phyloP scores from a whole-genome alignment of 2,113 vertebrate genomes.

The Elephas maximus region DNA sequence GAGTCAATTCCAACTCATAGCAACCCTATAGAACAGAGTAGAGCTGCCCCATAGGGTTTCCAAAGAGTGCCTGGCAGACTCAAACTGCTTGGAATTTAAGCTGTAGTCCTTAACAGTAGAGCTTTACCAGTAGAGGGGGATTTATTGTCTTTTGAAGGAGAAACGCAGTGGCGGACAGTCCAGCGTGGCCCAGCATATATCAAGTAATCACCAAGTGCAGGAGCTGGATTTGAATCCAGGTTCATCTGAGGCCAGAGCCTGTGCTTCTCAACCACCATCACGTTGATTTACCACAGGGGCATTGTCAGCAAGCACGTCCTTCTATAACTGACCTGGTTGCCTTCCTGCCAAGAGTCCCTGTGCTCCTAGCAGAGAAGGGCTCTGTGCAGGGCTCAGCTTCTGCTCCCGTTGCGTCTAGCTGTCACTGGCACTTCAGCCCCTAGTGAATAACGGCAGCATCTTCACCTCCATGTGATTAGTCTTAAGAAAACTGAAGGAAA shows the following conservation, averaged over 20 bases:
- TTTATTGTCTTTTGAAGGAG: neutral
- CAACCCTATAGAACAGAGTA: too few relatives aligned
- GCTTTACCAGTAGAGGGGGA: neutral
- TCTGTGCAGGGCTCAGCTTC: neutral
- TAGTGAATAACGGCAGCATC: neutral
- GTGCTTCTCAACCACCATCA: neutral
- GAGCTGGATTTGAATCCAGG: neutral
- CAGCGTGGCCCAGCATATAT: neutral
- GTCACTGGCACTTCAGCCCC: rapidly evolving
- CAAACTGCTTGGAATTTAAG: too few relatives aligned
- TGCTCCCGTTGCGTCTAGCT: neutral
- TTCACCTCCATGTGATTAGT: neutral
- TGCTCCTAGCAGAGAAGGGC: neutral
- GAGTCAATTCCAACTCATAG: too few relatives aligned
- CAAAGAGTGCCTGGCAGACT: too few relatives aligned
- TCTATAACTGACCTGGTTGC: neutral
- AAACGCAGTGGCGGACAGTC: neutral
- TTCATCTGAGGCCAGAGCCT: neutral
- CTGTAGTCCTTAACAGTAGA: neutral
- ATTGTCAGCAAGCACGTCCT: neutral
- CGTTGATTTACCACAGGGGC: neutral
- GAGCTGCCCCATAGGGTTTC: too few relatives aligned
- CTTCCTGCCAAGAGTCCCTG: neutral
- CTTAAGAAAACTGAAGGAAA: neutral
- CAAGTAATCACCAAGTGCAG: neutral